Conservation (phyloP, 2,113 vertebrate genomes). For the Pithys albifrons region DNA sequence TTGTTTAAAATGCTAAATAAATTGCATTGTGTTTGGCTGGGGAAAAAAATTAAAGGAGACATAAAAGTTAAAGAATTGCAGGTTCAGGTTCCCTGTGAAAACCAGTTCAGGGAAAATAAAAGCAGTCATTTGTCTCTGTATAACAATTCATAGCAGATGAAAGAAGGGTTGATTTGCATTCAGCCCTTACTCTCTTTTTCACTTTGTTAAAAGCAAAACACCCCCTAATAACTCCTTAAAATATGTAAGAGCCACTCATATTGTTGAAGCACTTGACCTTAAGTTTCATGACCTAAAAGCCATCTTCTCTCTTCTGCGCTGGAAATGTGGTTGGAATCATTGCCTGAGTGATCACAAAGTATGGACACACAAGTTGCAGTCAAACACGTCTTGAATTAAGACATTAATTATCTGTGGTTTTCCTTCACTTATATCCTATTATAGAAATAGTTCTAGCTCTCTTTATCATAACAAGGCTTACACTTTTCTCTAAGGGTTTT, state of each 20-base stretch:
- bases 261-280: neutral
- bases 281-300: neutral
- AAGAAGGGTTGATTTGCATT: neutral
- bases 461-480: neutral
- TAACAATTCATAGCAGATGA: neutral
- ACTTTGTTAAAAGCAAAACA: neutral
- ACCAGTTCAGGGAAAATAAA: neutral
- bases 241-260: neutral
- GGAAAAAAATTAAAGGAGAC: neutral
- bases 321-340: neutral
- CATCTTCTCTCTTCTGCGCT: neutral
- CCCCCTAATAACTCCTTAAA: neutral
- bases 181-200: neutral
- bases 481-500: neutral
- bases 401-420: neutral
- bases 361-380: fast-evolving
- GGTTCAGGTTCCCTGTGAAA: neutral
- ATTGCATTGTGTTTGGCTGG: neutral
- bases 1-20: neutral
- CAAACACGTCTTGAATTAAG: neutral
- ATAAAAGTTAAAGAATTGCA: neutral
- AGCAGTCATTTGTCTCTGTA: neutral
- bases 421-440: neutral
- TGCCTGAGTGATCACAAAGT: neutral
- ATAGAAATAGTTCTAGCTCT: neutral